Base-by-base conservation (phyloP, 2,888 invertebrate genomes). In the Lamellibrachia satsuma region DNA sequence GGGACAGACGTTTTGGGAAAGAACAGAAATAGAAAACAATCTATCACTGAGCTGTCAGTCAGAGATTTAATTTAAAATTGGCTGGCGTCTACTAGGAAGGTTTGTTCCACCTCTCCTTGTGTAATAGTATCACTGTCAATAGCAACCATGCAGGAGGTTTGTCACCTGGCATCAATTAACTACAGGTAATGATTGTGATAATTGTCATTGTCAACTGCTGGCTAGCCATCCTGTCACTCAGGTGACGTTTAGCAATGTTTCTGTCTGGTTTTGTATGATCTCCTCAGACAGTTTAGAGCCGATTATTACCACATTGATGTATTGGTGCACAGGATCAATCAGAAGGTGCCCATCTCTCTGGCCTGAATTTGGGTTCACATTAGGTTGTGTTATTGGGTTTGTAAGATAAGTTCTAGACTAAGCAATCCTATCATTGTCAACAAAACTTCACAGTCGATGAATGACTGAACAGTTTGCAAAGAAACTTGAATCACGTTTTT, bases 161-260 rank as follows among this genome's bases (percentile, higher is more conserved):
- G 75, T 75, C 75, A 75, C 75, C 75, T 75, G 75, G n/a, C 75
- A 75, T 22, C 75, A 75, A 75, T 75, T 75, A 75, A 75, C 75
- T n/a, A 3, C 75, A 15, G 75, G 75, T 75, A 75, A 75, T 75
- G 75, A 75, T 75, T 75, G 22, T 75, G 75, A 75, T 75, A 75
- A 75, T 75, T 75, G 39, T 75, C 75, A 75, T n/a, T 75, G 75
- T 75, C 75, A 75, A 75, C 75, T 11, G 75, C 22, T 4, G 75
- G n/a, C 75, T 75, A n/a, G 75, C 75, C 6, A n/a, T 15, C 22
- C 75, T 75, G 75, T 75, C 75, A 75, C 15, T 75, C 75, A 75
- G 75, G 75, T n/a, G 75, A 75, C 75, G n/a, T 75, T n/a, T 39
- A 39, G n/a, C n/a, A 22, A 22, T n/a, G 75, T 75, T 75, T 75